Base-by-base conservation (phyloP, 2,888 invertebrate genomes). In the Penaeus monodon region DNA sequence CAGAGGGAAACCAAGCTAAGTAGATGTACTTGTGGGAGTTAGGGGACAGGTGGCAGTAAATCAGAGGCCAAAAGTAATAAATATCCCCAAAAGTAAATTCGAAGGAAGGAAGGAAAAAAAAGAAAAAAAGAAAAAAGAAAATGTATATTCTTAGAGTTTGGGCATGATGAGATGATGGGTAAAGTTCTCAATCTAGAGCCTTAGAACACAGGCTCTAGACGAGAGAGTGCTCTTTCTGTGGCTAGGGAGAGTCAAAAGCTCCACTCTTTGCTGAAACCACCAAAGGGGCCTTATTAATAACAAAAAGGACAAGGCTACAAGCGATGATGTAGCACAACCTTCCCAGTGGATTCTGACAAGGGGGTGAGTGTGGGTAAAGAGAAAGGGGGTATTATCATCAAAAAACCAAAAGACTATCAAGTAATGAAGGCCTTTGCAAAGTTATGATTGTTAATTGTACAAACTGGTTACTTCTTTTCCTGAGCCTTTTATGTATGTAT, bases 171-270 rank as follows among this genome's bases (percentile, higher is more conserved):
- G 44, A 27, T 57, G 64, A 82, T 79, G 79, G 29, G 83, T 83
- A 68, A 73, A 87, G 76, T 87, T 87, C 86, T 87, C 86, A 79
- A 87, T 87, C 86, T 87, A 87, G 86, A 87, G 86, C 86, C 86
- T 63, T 29, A 73, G 63, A 79, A 79, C 79, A 70, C 82, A 83
- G 86, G 86, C 86, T 87, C 86, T 87, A 87, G 86, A 87, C 86
- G 86, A 87, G 86, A 87, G 82, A 74, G 76, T 76, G 44, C 49
- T n/a, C 86, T 81, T 79, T 33, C 79, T 14, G 77, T 57, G 79
- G 81, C 79, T n/a, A 63, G 24, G 44, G 38, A 70, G 68, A 79
- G 57, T 57, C 57, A 57, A 22, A 29, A 65, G 63, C 68, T 70
- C 68, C 68, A 57, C 70, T 70, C 64, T 73, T 44, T 70, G 64